Evolutionary conservation across 2,797 vertebrate species (phyloP), one percentile per base, ranked within the genome.

Genomic region (Remorina albescens): DNA sequence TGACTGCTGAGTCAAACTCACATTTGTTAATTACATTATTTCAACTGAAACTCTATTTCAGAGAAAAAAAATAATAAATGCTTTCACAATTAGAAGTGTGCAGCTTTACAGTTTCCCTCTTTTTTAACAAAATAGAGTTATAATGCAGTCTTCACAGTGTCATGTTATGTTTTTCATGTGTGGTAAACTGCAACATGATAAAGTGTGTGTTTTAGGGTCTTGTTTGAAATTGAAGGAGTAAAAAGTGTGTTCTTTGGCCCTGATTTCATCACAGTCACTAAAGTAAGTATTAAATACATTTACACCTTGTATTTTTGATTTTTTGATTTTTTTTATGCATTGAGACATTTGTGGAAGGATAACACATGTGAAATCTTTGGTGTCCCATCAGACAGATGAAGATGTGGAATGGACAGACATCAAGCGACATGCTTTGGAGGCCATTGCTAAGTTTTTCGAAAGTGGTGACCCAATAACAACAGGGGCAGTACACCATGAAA

Each of bases 211-310:
- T 77, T 56, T 80, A 96, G 95, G 80, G 83, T 92, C 37, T 88
- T 96, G 69, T 96, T 96, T 91, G 91, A 94, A 86, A 94, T 96
- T 8, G 93, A 95, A 80, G 95, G 95, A 30, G 93, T 96, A 13
- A 95, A 95, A 89, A 94, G 94, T 91, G 95, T 96, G 46, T 96
- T 96, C 85, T 95, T 95, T 81, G 95, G 95, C 8, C 95, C 95
- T 3, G 95, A 96, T 88, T 96, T 96, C 75, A 95, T 96, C 67
- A 96, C 95, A 46, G 78, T 96, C 68, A 96, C 94, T 6, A 96
- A 95, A 94, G 95, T 95, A 93, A 72, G 49, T 67, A 65, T 23
- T 26, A 19, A 15, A 78, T 71, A 19, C 44, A 56, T 19, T 21
- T 34, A 15, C 51, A 37, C n/a, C 15, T 42, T 56, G 8, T 86